Evolutionary conservation across 2,888 invertebrate genomes (phyloP).

Genomic region (Drymonia ruficornis): DNA sequence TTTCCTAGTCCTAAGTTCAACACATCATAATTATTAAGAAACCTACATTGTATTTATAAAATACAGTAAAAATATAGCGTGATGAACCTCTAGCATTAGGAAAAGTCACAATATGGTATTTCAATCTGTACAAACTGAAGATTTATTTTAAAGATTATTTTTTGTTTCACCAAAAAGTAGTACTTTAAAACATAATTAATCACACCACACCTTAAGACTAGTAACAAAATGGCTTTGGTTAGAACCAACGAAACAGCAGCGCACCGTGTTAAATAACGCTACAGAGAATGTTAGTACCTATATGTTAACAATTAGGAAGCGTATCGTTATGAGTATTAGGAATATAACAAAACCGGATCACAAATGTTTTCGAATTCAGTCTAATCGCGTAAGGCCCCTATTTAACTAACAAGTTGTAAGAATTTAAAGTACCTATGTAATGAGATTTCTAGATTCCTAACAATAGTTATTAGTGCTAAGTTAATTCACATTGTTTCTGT

Average conservation of each 20-base stretch:
- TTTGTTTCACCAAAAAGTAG: conserved; percentile 19
- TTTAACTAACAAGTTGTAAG: conserved; percentile 22
- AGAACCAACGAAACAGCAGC: conserved; percentile 60
- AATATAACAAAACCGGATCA: conserved; percentile 15
- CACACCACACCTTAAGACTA: conserved; percentile 82
- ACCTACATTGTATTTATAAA: background rate
- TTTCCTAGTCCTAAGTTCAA: conserved; percentile 18
- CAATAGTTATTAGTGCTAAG: conserved; percentile 27
- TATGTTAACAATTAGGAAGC: conserved; percentile 32
- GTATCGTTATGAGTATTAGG: conserved; percentile 19
- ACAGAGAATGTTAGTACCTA: conserved; percentile 18
- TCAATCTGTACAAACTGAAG: conserved; percentile 8
- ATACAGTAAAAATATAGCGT: background rate
- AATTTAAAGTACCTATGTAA: conserved; percentile 18
- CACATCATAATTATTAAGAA: conserved; percentile 1
- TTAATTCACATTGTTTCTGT: conserved; percentile 63
- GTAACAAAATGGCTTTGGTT: conserved; percentile 69
- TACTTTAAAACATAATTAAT: conserved; percentile 52
- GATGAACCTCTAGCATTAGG: conserved; percentile 18
- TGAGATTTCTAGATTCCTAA: conserved; percentile 21
- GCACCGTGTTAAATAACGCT: conserved; percentile 40
- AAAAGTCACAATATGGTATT: conserved; percentile 5
- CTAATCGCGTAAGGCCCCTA: conserved; percentile 25
- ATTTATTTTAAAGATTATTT: background rate
- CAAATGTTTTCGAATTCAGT: conserved; percentile 13